These are phyloP conservation scores for Elephas maximus DNA, from an alignment of 2,113 vertebrate genomes.

Conservation along the genomic window DNA sequence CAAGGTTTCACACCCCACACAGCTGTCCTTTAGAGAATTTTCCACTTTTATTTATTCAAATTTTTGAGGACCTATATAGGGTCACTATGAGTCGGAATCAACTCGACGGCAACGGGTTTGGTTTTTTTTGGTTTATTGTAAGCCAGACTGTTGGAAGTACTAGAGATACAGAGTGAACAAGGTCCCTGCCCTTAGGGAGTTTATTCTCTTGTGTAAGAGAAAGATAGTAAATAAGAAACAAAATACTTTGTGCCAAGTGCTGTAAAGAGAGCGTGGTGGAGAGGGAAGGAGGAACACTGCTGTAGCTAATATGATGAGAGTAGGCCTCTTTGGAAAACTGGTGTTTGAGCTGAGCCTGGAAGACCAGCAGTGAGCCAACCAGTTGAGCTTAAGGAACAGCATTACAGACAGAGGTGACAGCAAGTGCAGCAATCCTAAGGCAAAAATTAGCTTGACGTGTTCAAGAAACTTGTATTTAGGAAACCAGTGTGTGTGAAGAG, in stretches of 20 bases:
- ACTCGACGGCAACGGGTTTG: too few relatives aligned
- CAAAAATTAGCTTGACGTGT: background rate
- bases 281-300: too few relatives aligned
- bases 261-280: background rate
- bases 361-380: background rate
- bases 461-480: background rate
- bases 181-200: background rate
- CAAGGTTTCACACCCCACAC: background rate
- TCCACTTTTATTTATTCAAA: background rate
- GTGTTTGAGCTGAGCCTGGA: background rate
- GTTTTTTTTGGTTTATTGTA: background rate
- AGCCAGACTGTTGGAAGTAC: background rate
- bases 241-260: background rate
- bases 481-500: background rate
- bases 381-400: background rate
- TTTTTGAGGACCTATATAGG: background rate
- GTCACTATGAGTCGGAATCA: too few relatives aligned
- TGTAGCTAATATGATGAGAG: background rate
- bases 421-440: background rate
- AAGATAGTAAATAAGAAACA: background rate
- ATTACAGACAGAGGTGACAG: background rate
- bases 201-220: background rate
- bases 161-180: background rate
- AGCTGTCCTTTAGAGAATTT: background rate
- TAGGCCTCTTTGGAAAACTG: background rate